Conservation (phyloP, 2,888 invertebrate genomes). For the Cetonia aurata region DNA sequence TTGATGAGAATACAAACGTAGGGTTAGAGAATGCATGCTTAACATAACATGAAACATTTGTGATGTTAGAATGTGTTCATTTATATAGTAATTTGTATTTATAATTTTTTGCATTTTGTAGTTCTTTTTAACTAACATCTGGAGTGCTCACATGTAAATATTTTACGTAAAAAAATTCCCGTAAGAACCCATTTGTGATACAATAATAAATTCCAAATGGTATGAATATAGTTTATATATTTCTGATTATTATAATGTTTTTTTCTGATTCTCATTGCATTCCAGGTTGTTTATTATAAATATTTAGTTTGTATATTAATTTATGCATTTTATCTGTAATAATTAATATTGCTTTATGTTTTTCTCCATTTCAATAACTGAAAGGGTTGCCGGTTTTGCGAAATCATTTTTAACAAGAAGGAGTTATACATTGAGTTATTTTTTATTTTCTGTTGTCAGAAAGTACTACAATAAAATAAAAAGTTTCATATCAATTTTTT, state of each 20-base stretch:
- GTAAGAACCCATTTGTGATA: slow-evolving; percentile 38
- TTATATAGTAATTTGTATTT: slow-evolving; percentile 12
- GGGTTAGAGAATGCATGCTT: slow-evolving; percentile 21
- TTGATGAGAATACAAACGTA: neutral
- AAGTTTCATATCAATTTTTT: slow-evolving; percentile 5
- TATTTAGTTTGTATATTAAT: slow-evolving; percentile 28
- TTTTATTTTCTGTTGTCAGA: slow-evolving; percentile 40
- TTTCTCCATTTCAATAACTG: neutral
- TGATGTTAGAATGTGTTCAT: slow-evolving; percentile 38
- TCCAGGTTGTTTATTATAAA: slow-evolving; percentile 31
- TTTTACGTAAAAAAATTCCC: slow-evolving; percentile 28
- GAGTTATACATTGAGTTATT: slow-evolving; percentile 7
- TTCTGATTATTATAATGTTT: slow-evolving; percentile 12
- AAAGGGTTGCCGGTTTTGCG: slow-evolving; percentile 28
- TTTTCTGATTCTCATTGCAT: slow-evolving; percentile 24
- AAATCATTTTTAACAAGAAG: slow-evolving; percentile 11
- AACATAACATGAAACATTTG: slow-evolving; percentile 26
- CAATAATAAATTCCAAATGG: slow-evolving; percentile 35
- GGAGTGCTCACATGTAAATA: slow-evolving; percentile 30
- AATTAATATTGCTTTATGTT: slow-evolving; percentile 17
- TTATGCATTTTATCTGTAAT: slow-evolving; percentile 27
- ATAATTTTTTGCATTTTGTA: slow-evolving; percentile 33
- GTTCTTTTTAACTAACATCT: slow-evolving; percentile 36
- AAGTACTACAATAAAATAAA: slow-evolving; percentile 21
- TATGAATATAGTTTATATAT: slow-evolving; percentile 26